phyloP scores from a whole-genome alignment of 2,888 invertebrate genomes.

The Yponomeuta evonymella region DNA sequence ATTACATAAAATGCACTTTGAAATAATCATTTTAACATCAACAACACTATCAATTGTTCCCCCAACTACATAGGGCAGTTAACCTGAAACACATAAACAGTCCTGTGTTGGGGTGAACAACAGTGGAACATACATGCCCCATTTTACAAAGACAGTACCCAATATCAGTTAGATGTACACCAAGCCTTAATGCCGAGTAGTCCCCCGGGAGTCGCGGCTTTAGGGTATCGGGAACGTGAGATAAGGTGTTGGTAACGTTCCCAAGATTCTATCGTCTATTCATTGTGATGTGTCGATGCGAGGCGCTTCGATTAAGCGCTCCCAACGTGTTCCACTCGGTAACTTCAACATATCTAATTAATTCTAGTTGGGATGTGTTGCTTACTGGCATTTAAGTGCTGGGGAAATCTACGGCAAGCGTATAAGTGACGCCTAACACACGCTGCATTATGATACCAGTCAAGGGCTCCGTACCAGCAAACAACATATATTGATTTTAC shows the following conservation, averaged over 20 bases:
- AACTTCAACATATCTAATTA: background rate
- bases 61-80: too few relatives aligned
- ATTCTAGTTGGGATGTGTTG: background rate
- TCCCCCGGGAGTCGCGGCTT: background rate
- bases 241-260: constrained; percentile 6
- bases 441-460: too few relatives aligned
- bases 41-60: too few relatives aligned
- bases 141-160: background rate
- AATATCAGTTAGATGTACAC: background rate
- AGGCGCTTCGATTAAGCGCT: background rate
- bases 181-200: constrained; percentile 41
- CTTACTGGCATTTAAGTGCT: background rate
- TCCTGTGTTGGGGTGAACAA: too few relatives aligned
- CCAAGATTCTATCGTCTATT: background rate
- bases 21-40: too few relatives aligned
- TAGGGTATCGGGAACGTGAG: constrained; percentile 2
- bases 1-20: too few relatives aligned
- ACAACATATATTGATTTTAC: too few relatives aligned
- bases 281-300: constrained; percentile 8
- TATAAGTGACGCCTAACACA: too few relatives aligned
- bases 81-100: too few relatives aligned
- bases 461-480: too few relatives aligned
- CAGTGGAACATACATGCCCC: background rate
- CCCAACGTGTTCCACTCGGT: background rate
- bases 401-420: too few relatives aligned